Evolutionary conservation across 2,888 invertebrate genomes (phyloP).

Genomic region (Nomada ferruginata): DNA sequence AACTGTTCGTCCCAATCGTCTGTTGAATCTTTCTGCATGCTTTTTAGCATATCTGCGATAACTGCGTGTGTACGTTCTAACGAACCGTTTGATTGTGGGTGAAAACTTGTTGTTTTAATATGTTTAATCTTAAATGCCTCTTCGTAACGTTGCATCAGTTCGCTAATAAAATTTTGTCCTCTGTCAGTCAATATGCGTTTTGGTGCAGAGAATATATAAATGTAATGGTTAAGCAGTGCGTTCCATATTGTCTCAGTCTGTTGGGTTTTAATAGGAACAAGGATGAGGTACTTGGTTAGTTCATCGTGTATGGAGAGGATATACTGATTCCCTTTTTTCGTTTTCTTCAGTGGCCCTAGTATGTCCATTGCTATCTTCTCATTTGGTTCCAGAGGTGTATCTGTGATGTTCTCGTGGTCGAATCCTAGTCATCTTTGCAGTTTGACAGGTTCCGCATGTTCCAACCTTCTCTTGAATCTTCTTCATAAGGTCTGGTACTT

Average conservation of each 20-base stretch:
- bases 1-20: no score
- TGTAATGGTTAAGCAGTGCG: background rate
- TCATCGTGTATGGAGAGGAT: background rate
- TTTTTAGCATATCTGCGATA: no score
- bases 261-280: background rate
- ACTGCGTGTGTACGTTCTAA: no score
- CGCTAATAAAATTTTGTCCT: background rate
- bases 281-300: background rate
- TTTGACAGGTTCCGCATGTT: no score
- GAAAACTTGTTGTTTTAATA: no score
- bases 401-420: background rate
- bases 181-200: background rate
- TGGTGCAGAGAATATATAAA: background rate
- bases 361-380: constrained; percentile 7
- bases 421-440: no score
- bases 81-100: no score
- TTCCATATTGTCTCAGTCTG: background rate
- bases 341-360: background rate
- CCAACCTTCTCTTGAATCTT: no score
- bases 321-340: background rate
- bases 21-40: no score
- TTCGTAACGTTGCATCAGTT: background rate
- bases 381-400: background rate
- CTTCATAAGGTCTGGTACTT: no score
- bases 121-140: no score